Evolutionary conservation across 2,797 vertebrate species (phyloP).

Genomic region (Mus minutoides): DNA sequence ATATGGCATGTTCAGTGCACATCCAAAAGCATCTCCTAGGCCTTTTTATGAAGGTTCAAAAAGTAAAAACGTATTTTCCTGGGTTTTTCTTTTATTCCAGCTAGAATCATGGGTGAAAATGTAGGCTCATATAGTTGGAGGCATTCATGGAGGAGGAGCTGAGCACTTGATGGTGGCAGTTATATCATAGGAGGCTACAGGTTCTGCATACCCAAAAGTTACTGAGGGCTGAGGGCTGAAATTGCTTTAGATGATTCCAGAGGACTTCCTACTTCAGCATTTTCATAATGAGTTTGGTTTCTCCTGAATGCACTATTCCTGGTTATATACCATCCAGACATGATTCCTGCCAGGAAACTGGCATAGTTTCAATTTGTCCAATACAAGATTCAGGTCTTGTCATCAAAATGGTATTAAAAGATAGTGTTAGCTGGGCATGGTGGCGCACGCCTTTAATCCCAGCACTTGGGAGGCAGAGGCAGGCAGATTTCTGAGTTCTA

Average conservation of each 20-base stretch:
- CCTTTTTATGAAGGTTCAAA: background rate
- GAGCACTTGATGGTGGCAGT: background rate
- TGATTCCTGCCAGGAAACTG: background rate
- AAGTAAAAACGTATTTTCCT: background rate
- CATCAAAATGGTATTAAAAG: background rate
- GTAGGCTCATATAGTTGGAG: background rate
- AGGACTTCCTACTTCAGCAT: background rate
- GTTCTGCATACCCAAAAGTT: background rate
- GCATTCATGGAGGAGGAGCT: background rate
- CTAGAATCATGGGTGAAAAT: background rate
- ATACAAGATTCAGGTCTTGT: background rate
- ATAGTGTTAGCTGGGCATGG: too few species aligned
- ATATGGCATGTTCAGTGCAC: background rate
- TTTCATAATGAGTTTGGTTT: background rate
- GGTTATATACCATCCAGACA: background rate
- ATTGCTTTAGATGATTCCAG: background rate
- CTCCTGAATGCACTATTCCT: conserved; percentile 22
- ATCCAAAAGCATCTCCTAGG: background rate
- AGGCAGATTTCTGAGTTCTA: too few species aligned
- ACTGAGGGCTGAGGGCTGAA: background rate
- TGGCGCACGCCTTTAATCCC: too few species aligned
- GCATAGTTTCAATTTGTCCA: background rate
- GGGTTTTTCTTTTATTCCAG: background rate
- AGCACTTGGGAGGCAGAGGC: too few species aligned
- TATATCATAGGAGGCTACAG: background rate